Base-by-base conservation (phyloP, 2,113 vertebrate species). In the Nannobrachium achirus region DNA sequence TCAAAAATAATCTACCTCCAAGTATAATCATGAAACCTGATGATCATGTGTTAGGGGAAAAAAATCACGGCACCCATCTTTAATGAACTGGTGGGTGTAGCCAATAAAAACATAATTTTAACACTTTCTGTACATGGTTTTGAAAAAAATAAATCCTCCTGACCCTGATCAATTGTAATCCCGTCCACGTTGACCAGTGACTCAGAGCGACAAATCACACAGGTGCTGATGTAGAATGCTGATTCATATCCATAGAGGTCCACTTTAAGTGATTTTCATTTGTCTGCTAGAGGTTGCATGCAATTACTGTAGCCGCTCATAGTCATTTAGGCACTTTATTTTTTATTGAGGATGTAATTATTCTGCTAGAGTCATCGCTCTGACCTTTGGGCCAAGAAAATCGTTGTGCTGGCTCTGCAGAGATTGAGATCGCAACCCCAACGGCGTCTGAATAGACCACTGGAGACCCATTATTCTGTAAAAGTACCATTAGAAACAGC, bases 171-270 rank as follows among this genome's bases (percentile, higher is more conserved):
- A 80, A 25, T 63, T 56, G 7, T 80, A 57, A 80, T 75, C 42
- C 62, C 45, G 52, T 72, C 68, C 66, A 76, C 59, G 10, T 67
- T 75, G 63, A 65, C 72, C 68, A 46, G 16, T 69, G 44, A 42
- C 51, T 72, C 48, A 63, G 10, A 74, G 14, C 61, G 70, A 63
- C 65, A 72, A 66, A 67, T 52, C 41, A 10, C 41, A 10, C 42
- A 66, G 9, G 15, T 1, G 1, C 44, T 71, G 15, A 48, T 38
- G 55, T 40, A 3, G 60, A 62, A 46, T 72, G 71, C 44, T 44
- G 25, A 10, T 81, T 80, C 68, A 81, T 85, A 83, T 88, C 81
- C 77, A 87, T 66, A 16, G 73, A 63, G 53, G 44, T 84, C 71
- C 70, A 66, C 56, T 66, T 63, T 56, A 8, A 63, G 65, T 49